Base-by-base conservation (phyloP, 2,797 vertebrate species). In the Astyanax mexicanus region DNA sequence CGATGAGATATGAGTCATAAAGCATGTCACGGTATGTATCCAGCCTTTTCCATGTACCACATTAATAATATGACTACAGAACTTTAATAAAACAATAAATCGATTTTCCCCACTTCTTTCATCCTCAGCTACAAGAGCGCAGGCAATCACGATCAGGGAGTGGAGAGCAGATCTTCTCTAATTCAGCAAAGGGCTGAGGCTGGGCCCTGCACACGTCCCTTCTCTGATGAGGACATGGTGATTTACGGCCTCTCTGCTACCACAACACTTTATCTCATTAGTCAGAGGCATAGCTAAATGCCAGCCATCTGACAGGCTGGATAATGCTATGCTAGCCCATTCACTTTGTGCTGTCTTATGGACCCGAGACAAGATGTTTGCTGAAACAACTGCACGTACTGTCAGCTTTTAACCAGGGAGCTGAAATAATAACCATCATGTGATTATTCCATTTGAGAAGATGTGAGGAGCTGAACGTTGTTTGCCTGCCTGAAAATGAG, bases 261-360 rank as follows among this genome's bases (percentile, higher is more conserved):
- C 69, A 79, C 66, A 80, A 80, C 75, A 81, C 79, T 80, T 83
- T 77, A 74, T 84, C 78, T 83, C 81, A 85, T 85, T 85, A 85
- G 67, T 81, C 78, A 80, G 70, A 79, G 80, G 69, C 81, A 74
- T 57, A 74, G 78, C 72, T 78, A 85, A 85, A 83, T 82, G 84
- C 79, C 84, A 85, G 75, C 55, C 57, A 57, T 69, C 67, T 80
- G 35, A 60, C 58, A 74, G 71, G 60, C 74, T 52, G 70, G 73
- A 54, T 75, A 74, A 79, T 64, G 74, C 78, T 65, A 49, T 52
- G 80, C 61, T 74, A 47, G 37, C 32, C 72, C 60, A 80, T 68
- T 78, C 54, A 23, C 67, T 62, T 71, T 69, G 72, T 66, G 38
- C 49, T 74, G 57, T 77, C 44, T 54, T 80, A 32, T 32, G 69